Base-by-base conservation (phyloP, 92 coral and sea anemone species). In the Porites cylindrica region DNA sequence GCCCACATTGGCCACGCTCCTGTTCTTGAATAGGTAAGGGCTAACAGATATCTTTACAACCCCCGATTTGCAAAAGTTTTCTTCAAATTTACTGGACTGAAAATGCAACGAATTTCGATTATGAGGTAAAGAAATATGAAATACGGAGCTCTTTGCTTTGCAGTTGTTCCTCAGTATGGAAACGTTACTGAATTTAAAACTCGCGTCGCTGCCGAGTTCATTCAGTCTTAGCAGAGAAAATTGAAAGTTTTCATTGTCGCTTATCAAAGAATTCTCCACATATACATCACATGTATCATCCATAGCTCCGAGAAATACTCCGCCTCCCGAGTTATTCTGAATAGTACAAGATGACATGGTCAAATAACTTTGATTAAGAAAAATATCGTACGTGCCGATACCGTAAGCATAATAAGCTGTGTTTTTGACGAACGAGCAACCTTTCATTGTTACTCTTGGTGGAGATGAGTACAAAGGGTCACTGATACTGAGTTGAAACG, bases 151-250 rank as follows among this genome's bases (percentile, higher is more conserved):
- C 52, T 24, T 73, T 16, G 23, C 64, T 14, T 5, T 26, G 80
- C 87, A 83, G 64, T n/a, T 51, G 18, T 83, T 83, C 21, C 65
- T 74, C n/a, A 75, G 4, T 5, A 83, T 72, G 9, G 87, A 72
- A 17, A 75, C 78, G 51, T 73, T 83, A 17, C 52, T 73, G 63
- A 83, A 70, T 29, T 58, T 29, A 19, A 72, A 64, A 18, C 8
- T 51, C 51, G 65, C 70, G 23, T 52, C 26, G 6, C 59, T 6
- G 13, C 10, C 3, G 8, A 26, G 7, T 50, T 52, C 47, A 51
- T 8, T 73, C 47, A 38, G 47, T 8, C 43, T 29, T 56, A 56
- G 12, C 2, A 83, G 51, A 52, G 1, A 7, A 2, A 74, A 51
- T 24, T 0, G 51, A 52, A 83, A 83, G 87, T 73, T 64, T 14